A percentile compares a stretch with the other conserved stretches of the same genome.
Evolutionary conservation across 1,140 invertebrate genomes (phyloP).

Genomic region (Mizuhopecten yessoensis): DNA sequence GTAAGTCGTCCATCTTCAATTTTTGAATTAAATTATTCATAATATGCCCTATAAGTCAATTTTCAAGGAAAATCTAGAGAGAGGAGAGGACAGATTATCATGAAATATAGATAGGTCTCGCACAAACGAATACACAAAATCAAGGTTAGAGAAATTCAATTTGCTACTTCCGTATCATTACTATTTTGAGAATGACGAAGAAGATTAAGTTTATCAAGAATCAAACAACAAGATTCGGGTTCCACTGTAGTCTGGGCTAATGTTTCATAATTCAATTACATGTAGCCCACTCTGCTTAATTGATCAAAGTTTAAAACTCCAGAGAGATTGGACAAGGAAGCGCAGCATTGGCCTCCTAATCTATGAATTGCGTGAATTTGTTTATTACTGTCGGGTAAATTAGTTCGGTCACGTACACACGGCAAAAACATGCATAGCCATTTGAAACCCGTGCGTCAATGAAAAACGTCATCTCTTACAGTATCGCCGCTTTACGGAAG

Average conservation of each 20-base stretch:
- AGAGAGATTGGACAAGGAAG: conserved; percentile 33
- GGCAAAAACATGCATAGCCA: conserved; percentile 11
- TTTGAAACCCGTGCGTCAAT: conserved; percentile 25
- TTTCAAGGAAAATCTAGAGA: neutral
- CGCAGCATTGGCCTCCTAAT: conserved; percentile 19
- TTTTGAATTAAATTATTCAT: neutral
- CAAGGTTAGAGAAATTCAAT: neutral
- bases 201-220: conserved; percentile 26
- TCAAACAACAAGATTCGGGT: conserved; percentile 33
- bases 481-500: neutral
- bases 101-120: neutral
- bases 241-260: neutral
- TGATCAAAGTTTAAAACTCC: conserved; percentile 19
- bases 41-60: neutral
- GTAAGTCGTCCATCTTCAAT: neutral
- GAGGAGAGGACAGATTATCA: neutral
- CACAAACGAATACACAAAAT: neutral
- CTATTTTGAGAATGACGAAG: neutral
- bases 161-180: neutral
- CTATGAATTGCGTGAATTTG: conserved; percentile 29
- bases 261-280: conserved; percentile 29
- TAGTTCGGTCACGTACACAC: conserved; percentile 37
- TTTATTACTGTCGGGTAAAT: conserved; percentile 39
- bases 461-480: neutral
- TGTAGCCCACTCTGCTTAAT: conserved; percentile 32